Evolutionary conservation across 2,888 invertebrate species (phyloP).

Genomic region (Panorpa germanica): DNA sequence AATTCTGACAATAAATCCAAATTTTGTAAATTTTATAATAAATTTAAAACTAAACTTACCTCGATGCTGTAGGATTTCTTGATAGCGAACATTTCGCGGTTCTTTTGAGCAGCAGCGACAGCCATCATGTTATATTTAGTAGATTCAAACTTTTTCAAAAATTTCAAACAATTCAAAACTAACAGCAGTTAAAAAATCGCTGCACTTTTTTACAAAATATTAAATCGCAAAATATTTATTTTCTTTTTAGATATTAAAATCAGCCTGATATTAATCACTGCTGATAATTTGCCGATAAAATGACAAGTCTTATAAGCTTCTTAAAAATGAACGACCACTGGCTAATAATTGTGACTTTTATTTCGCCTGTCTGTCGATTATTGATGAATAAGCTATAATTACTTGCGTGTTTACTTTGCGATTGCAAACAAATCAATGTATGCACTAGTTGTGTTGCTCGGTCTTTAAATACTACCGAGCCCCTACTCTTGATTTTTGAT

Average conservation of each 20-base stretch:
- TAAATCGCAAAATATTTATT: not conserved
- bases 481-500: no score
- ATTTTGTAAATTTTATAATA: not conserved
- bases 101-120: slow-evolving; percentile 83
- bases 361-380: slow-evolving; percentile 21
- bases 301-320: no score
- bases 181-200: not conserved
- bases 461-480: no score
- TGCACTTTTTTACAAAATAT: slow-evolving; percentile 3
- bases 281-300: no score
- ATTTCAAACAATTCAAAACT: no score
- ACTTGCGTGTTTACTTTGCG: slow-evolving; percentile 38
- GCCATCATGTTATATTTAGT: slow-evolving; percentile 65
- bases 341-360: slow-evolving; percentile 14
- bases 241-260: slow-evolving; percentile 1
- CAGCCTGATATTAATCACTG: slow-evolving; percentile 5
- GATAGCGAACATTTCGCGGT: slow-evolving; percentile 91
- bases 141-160: no score
- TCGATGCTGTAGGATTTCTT: slow-evolving; percentile 95
- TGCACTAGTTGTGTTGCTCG: no score
- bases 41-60: no score
- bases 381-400: slow-evolving; percentile 31
- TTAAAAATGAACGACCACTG: slow-evolving; percentile 38
- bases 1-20: no score
- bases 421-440: slow-evolving; percentile 52